A percentile compares a stretch with the other conserved stretches of the same genome.
These are phyloP conservation scores for Karalla daura DNA, from an alignment of 2,797 vertebrate genomes.

Conservation along the genomic window DNA sequence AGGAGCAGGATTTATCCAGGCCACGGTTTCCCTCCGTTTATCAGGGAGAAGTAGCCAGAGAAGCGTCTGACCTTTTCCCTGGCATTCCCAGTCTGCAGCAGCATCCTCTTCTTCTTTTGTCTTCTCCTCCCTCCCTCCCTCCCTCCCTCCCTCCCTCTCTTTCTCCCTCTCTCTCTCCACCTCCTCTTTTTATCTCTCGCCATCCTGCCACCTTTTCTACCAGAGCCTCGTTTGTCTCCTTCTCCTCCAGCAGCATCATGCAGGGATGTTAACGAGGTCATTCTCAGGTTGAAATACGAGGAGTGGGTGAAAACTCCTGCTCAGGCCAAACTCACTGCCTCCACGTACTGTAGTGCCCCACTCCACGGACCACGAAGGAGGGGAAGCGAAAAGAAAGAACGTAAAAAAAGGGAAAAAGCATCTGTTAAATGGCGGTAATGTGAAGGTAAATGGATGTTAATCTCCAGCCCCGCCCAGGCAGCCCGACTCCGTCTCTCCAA, in stretches of 20 bases:
- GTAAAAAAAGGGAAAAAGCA: no score
- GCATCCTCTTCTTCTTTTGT: conserved; percentile 1
- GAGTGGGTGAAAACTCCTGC: no score
- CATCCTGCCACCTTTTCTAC: background rate
- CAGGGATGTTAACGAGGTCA: conserved; percentile 20
- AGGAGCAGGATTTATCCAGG: conserved; percentile 62
- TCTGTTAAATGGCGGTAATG: conserved; percentile 43
- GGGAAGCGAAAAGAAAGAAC: no score
- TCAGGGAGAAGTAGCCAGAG: conserved; percentile 56
- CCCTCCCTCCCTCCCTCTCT: conserved; percentile 17
- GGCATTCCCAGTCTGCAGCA: conserved; percentile 30
- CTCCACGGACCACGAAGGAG: conserved; percentile 21
- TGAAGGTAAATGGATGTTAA: conserved; percentile 65
- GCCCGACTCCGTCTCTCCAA: conserved; percentile 58
- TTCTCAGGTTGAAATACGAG: conserved; percentile 6
- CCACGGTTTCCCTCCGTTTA: conserved; percentile 48
- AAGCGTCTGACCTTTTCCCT: conserved; percentile 73
- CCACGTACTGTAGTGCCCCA: no score
- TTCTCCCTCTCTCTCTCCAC: background rate
- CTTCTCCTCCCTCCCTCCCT: conserved; percentile 5
- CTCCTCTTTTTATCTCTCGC: background rate
- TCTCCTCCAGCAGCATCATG: conserved; percentile 3
- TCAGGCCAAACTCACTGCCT: no score
- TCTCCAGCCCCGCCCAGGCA: conserved; percentile 46
- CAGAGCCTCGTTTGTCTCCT: conserved; percentile 1